These are phyloP conservation scores for Spilosoma lubricipeda DNA, from an alignment of 2,888 invertebrate genomes.

Conservation along the genomic window DNA sequence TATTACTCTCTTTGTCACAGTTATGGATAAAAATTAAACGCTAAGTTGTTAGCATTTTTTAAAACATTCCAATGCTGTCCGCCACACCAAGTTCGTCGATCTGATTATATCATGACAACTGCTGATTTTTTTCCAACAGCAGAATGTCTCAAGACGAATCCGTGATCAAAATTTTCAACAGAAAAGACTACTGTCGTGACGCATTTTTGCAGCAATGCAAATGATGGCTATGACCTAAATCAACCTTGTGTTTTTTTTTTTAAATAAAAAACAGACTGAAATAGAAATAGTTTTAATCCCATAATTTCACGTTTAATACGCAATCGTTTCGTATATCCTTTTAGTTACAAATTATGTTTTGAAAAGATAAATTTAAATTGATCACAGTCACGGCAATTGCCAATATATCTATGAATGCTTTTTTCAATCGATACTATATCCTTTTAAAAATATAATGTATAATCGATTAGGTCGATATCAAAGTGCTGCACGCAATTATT, in stretches of 20 bases:
- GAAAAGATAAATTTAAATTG: constrained; percentile 36
- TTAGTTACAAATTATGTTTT: constrained; percentile 29
- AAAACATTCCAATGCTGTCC: constrained; percentile 80
- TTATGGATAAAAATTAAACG: constrained; percentile 80
- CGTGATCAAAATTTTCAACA: constrained; percentile 81
- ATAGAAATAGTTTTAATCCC: constrained; percentile 63
- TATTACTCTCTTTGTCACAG: constrained; percentile 67
- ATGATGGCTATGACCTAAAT: constrained; percentile 68
- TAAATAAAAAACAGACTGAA: constrained; percentile 41
- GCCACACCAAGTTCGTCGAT: constrained; percentile 72
- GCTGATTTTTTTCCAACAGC: constrained; percentile 61
- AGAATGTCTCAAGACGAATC: constrained; percentile 62
- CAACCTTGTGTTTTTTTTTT: constrained; percentile 65
- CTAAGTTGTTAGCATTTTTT: constrained; percentile 79
- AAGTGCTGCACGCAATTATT: constrained; percentile 69
- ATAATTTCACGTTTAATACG: constrained; percentile 67
- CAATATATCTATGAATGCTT: constrained; percentile 38
- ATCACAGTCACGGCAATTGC: constrained; percentile 54
- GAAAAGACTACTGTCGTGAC: constrained; percentile 70
- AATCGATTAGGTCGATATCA: constrained; percentile 68
- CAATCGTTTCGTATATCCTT: constrained; percentile 56
- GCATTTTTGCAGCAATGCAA: constrained; percentile 78
- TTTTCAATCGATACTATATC: constrained; percentile 45
- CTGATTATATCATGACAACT: constrained; percentile 65
- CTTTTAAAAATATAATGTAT: constrained; percentile 65